Conservation (phyloP, 2,797 vertebrate species). For the Eremophila alpestris region DNA sequence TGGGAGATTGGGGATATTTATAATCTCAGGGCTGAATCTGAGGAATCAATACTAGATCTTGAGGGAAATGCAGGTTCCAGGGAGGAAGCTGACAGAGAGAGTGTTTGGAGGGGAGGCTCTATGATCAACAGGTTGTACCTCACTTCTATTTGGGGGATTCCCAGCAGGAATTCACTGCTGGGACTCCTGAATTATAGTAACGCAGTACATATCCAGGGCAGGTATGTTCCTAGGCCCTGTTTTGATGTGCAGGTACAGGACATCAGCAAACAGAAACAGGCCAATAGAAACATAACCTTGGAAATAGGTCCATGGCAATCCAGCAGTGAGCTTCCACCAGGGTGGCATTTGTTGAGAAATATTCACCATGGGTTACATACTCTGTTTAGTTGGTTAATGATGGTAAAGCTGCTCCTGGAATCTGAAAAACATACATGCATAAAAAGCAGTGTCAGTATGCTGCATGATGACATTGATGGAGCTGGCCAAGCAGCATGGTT, state of each 20-base stretch:
- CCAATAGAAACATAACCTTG: background rate
- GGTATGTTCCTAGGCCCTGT: background rate
- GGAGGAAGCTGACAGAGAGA: background rate
- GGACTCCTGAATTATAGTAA: background rate
- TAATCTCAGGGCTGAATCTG: background rate
- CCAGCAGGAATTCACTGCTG: background rate
- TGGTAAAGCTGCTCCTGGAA: background rate
- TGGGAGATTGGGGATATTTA: conserved; percentile 1
- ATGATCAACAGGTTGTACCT: background rate
- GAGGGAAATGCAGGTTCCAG: background rate
- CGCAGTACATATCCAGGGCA: background rate
- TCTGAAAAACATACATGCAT: background rate
- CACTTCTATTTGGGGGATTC: background rate
- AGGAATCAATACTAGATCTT: background rate
- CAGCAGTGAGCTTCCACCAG: background rate
- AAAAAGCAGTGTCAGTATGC: background rate
- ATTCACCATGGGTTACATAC: background rate
- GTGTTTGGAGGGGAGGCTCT: background rate
- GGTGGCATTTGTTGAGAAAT: background rate
- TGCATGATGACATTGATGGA: background rate
- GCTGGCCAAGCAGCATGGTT: background rate
- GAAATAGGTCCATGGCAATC: background rate
- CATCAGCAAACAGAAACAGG: background rate
- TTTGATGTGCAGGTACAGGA: background rate
- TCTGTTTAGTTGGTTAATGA: background rate